Evolutionary conservation across 2,888 invertebrate genomes (phyloP), one percentile per base, ranked within the genome.

Genomic region (Eugnorisma glareosa): DNA sequence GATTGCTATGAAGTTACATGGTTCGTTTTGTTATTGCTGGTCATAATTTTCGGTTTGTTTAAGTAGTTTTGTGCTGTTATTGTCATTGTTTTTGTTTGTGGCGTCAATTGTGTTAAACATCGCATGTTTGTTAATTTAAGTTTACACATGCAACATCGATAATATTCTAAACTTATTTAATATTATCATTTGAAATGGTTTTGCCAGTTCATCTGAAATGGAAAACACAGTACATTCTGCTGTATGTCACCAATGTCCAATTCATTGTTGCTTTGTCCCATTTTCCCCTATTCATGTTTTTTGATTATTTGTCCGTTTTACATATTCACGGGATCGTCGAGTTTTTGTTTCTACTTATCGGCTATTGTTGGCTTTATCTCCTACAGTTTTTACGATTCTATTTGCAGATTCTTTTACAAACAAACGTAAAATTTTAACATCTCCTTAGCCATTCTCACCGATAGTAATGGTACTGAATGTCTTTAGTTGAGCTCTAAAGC

Each of bases 401-500:
- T 78, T 82, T 66, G 71, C 28, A 75, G 48, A 73, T 70, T 75
- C 61, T 81, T 75, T 76, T 40, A 76, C 74, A 77, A 84, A 84
- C 72, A 83, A 81, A 80, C 73, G 75, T 85, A 74, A 67, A 81
- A 73, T 80, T 79, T 79, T 66, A 83, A 82, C 81, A 76, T 81
- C 48, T 59, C 40, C 57, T 51, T 71, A 75, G 77, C 81, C 82
- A 72, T 88, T 88, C 74, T 75, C 88, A 83, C 86, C 82, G 82
- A 70, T 87, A 82, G 89, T 87, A 90, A 91, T 88, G 87, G 87
- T 81, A 79, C 83, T 66, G 82, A 89, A 89, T 87, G 86, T 89
- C 91, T 89, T 89, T 89, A 89, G 88, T 90, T 88, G 88, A 90
- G 90, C 91, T 89, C 89, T 87, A 85, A 88, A 92, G 90, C 90